A percentile compares a stretch with the other conserved stretches of the same genome.
phyloP scores from a whole-genome alignment of 2,888 invertebrate genomes.

The Syrista parreyssii region DNA sequence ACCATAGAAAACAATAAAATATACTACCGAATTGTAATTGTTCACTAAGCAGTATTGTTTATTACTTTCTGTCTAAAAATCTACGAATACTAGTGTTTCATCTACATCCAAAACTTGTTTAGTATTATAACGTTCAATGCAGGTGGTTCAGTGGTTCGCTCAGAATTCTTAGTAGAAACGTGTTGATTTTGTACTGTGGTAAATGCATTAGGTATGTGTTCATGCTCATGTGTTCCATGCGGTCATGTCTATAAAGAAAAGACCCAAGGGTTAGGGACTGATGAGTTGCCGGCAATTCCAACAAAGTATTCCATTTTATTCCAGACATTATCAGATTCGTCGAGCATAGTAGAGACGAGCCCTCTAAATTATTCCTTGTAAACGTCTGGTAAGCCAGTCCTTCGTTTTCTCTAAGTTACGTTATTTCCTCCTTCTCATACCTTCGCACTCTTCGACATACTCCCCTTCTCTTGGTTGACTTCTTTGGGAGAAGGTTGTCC shows the following conservation, averaged over 20 bases:
- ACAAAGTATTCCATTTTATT: background rate
- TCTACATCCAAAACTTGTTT: background rate
- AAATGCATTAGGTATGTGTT: background rate
- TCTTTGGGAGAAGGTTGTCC: background rate
- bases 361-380: constrained; percentile 18
- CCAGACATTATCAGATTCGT: background rate
- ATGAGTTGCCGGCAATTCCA: background rate
- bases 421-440: background rate
- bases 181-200: background rate
- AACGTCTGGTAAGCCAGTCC: constrained; percentile 12
- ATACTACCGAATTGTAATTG: too few relatives aligned
- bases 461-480: background rate
- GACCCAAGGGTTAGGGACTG: background rate
- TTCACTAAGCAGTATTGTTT: too few relatives aligned
- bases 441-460: background rate
- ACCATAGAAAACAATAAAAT: too few relatives aligned
- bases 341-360: background rate
- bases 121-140: background rate
- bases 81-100: too few relatives aligned
- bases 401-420: background rate
- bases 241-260: background rate
- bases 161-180: background rate
- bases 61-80: too few relatives aligned
- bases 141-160: background rate
- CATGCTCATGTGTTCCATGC: background rate